Conservation (phyloP, 2,888 invertebrate species). For the Polydrusus cervinus region DNA sequence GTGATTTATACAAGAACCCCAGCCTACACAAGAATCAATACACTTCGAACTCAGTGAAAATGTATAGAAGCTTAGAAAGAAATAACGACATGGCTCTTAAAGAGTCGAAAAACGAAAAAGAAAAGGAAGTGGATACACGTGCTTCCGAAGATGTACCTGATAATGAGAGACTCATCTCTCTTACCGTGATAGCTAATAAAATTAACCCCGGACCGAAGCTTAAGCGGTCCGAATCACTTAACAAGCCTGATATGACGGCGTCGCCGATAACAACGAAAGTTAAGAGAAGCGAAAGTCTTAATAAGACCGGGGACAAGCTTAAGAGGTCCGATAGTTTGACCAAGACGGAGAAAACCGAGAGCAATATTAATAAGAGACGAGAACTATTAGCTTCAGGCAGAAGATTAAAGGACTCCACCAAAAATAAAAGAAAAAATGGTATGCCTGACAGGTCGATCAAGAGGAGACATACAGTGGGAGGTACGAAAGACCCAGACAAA, state of each 20-base stretch:
- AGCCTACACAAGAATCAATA: conserved; percentile 71
- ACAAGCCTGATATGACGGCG: conserved; percentile 73
- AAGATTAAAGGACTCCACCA: conserved; percentile 74
- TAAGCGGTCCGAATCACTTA: conserved; percentile 78
- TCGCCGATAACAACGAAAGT: conserved; percentile 72
- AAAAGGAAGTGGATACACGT: conserved; percentile 71
- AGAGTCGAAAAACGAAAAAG: conserved; percentile 69
- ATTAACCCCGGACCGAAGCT: conserved; percentile 68
- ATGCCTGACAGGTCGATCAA: conserved; percentile 89
- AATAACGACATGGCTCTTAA: conserved; percentile 57
- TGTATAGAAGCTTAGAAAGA: conserved; percentile 43
- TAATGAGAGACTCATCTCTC: conserved; percentile 66
- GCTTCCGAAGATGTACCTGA: conserved; percentile 66
- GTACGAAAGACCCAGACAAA: conserved; percentile 89
- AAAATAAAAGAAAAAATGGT: conserved; percentile 84
- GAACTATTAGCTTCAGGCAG: conserved; percentile 72
- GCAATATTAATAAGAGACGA: conserved; percentile 84
- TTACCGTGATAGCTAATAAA: conserved; percentile 57
- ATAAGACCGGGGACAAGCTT: conserved; percentile 73
- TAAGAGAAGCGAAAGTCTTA: conserved; percentile 78
- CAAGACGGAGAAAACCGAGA: conserved; percentile 85
- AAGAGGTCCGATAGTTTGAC: conserved; percentile 79
- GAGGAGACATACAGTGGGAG: conserved; percentile 93
- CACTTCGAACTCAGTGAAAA: conserved; percentile 29
- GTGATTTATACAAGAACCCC: conserved; percentile 71